Evolutionary conservation across 2,797 vertebrate species (phyloP).

Genomic region (Propithecus perrieri): DNA sequence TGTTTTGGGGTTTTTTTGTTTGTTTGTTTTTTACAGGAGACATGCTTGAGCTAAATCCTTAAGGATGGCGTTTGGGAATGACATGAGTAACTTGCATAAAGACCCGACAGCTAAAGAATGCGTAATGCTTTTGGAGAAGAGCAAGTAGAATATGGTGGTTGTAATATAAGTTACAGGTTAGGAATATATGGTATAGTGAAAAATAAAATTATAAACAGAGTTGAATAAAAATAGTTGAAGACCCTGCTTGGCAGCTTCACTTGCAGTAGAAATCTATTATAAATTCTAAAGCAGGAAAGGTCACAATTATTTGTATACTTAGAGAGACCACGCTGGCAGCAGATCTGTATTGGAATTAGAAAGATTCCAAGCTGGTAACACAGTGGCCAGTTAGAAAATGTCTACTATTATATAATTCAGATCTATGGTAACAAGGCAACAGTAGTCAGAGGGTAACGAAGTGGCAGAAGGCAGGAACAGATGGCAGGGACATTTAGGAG

Average conservation of each 20-base stretch:
- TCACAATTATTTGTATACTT: neutral
- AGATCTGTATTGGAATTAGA: neutral
- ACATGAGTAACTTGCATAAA: neutral
- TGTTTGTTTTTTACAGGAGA: neutral
- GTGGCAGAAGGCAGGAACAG: constrained; percentile 11
- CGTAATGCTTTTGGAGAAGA: neutral
- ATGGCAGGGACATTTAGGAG: neutral
- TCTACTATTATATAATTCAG: neutral
- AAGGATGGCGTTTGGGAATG: neutral
- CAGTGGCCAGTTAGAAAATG: neutral
- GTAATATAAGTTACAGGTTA: neutral
- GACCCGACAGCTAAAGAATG: neutral
- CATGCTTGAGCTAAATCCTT: neutral
- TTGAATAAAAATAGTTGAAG: neutral
- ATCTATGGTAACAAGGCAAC: neutral
- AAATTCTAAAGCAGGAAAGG: neutral
- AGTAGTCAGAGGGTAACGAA: neutral
- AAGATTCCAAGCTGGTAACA: neutral
- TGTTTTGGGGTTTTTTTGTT: no score
- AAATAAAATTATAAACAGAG: constrained; percentile 41
- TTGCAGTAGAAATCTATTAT: neutral
- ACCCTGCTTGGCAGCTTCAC: neutral
- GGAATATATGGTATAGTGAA: neutral
- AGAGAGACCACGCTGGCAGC: neutral
- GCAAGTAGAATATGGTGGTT: neutral